A percentile compares a stretch with the other conserved stretches of the same genome.
phyloP scores from a whole-genome alignment of 2,888 invertebrate genomes.

The Hypena proboscidalis region DNA sequence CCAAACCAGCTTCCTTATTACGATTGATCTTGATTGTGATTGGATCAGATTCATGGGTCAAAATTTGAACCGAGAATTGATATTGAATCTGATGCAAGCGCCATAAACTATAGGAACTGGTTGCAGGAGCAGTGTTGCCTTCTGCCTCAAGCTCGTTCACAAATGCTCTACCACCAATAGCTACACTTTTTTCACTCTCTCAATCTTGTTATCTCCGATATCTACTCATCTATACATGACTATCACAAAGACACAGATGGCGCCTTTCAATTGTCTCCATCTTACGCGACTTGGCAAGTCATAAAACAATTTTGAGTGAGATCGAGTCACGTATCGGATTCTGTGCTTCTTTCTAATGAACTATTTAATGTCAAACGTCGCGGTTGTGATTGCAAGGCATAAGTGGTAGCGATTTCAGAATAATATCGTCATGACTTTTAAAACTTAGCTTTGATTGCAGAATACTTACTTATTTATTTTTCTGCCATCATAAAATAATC shows the following conservation, averaged over 20 bases:
- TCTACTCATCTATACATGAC: not conserved
- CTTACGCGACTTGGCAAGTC: slow-evolving; percentile 48
- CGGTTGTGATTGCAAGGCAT: slow-evolving; percentile 30
- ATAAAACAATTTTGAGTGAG: slow-evolving; percentile 63
- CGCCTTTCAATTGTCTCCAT: slow-evolving; percentile 53
- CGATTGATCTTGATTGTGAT: no score
- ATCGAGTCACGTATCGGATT: slow-evolving; percentile 80
- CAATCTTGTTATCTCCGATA: no score
- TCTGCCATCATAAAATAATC: no score
- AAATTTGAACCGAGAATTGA: no score
- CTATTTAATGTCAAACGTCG: slow-evolving; percentile 76
- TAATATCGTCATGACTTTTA: not conserved
- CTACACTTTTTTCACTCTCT: no score
- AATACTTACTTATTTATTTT: not conserved
- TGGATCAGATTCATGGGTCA: no score
- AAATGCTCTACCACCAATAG: no score
- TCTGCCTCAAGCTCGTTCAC: no score
- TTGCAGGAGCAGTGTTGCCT: no score
- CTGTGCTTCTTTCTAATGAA: slow-evolving; percentile 78
- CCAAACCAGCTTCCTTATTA: no score
- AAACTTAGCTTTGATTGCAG: not conserved
- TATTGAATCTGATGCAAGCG: no score
- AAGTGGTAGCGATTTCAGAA: slow-evolving; percentile 44
- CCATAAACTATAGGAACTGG: no score
- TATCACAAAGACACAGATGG: slow-evolving; percentile 13